phyloP scores from a whole-genome alignment of 2,113 vertebrate genomes.

The Pycnonotus jocosus region DNA sequence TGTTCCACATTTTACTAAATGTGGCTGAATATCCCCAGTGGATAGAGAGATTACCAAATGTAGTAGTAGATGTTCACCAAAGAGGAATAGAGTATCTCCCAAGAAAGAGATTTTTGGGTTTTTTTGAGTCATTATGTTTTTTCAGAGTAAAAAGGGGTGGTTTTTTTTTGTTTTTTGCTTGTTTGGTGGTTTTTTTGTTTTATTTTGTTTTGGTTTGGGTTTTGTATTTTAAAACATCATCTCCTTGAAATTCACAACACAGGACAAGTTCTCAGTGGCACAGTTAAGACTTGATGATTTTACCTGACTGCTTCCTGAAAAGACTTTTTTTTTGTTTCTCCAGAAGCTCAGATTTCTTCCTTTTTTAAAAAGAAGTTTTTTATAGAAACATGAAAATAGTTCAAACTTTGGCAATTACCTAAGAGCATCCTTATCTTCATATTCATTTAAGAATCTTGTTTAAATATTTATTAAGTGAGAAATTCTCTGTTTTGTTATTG shows the following conservation, averaged over 20 bases:
- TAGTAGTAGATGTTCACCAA: not conserved
- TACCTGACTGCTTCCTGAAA: not conserved
- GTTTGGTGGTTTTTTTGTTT: too few species aligned
- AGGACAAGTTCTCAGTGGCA: not conserved
- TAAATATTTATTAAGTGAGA: not conserved
- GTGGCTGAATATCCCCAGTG: not conserved
- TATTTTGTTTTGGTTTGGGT: too few species aligned
- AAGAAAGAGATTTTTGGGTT: not conserved
- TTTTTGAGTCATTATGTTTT: not conserved
- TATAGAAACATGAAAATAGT: not conserved
- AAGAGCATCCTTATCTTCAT: not conserved
- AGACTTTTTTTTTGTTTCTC: not conserved
- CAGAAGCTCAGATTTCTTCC: not conserved
- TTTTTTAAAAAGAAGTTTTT: not conserved
- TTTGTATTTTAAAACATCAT: not conserved
- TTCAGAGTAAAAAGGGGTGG: not conserved
- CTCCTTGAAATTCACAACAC: not conserved
- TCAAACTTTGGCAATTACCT: not conserved
- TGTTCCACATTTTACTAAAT: not conserved
- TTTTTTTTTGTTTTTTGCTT: too few species aligned
- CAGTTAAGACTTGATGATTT: not conserved
- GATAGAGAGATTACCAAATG: not conserved
- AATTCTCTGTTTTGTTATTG: not conserved
- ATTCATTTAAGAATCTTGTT: not conserved
- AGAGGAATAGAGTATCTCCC: not conserved